phyloP scores from a whole-genome alignment of 2,797 vertebrate genomes.

The Sandelia bainsii region DNA sequence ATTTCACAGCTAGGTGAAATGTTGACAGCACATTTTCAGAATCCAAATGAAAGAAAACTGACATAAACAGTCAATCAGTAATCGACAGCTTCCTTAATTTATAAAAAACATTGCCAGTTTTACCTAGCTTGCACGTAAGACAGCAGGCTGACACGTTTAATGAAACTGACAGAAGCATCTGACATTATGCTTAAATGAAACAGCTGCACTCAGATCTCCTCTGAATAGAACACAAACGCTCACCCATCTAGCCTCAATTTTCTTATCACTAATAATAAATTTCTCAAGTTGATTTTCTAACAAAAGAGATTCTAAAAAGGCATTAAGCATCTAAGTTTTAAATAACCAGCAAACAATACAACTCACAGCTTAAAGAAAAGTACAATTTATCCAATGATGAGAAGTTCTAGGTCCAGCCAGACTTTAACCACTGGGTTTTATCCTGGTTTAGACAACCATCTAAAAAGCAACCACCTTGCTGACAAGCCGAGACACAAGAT shows the following conservation, averaged over 20 bases:
- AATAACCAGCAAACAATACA: not conserved
- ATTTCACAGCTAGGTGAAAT: constrained; percentile 15
- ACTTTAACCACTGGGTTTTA: not conserved
- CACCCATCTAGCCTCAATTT: not conserved
- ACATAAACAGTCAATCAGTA: constrained; percentile 34
- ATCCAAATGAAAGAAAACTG: constrained; percentile 49
- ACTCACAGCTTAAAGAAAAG: not conserved
- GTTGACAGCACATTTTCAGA: constrained; percentile 14
- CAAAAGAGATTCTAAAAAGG: not conserved
- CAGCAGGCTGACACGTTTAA: constrained; percentile 5
- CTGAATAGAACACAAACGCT: not conserved
- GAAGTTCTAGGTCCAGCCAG: not conserved
- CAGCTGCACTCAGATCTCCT: not conserved
- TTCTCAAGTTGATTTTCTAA: not conserved
- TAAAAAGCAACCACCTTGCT: not conserved
- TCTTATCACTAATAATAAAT: not conserved
- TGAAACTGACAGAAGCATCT: constrained; percentile 8
- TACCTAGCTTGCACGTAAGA: constrained; percentile 35
- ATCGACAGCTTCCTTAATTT: constrained; percentile 23
- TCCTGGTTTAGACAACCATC: too few relatives aligned
- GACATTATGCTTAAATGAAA: constrained; percentile 1
- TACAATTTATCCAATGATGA: too few relatives aligned
- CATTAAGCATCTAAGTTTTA: not conserved
- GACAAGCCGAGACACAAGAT: not conserved
- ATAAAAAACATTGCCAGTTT: constrained; percentile 14